A percentile compares a stretch with the other conserved stretches of the same genome.
phyloP scores from a whole-genome alignment of 1,140 invertebrate genomes.

The Tribolium madens region DNA sequence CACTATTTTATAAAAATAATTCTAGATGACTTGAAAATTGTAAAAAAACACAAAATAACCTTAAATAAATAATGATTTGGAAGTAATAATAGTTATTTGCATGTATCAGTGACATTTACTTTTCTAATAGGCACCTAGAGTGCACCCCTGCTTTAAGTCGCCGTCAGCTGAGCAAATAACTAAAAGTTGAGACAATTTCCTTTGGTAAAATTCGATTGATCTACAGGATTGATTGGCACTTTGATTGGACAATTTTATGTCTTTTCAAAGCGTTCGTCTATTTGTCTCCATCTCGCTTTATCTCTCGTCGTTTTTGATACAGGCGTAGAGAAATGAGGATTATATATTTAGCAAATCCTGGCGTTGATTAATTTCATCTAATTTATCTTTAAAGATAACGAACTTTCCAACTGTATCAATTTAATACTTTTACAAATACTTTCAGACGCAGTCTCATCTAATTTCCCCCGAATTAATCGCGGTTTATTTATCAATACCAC shows the following conservation, averaged over 20 bases:
- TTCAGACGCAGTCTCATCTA: constrained; percentile 13
- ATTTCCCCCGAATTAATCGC: constrained; percentile 23
- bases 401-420: constrained; percentile 34
- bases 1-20: no score
- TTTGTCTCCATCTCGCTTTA: constrained; percentile 32
- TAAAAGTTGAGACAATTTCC: neutral
- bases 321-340: constrained; percentile 34
- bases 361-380: constrained; percentile 31
- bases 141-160: neutral
- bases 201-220: constrained; percentile 15
- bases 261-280: constrained; percentile 26
- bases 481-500: constrained; percentile 9
- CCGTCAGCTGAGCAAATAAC: constrained; percentile 1
- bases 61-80: no score
- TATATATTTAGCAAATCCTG: constrained; percentile 26
- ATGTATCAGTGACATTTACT: no score
- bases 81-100: no score
- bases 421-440: constrained; percentile 26
- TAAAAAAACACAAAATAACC: no score
- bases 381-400: constrained; percentile 38
- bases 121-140: no score
- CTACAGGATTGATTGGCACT: constrained; percentile 15
- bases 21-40: no score
- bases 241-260: constrained; percentile 38
- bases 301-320: constrained; percentile 21